Percentiles rank a stretch among this genome's conserved stretches.
Conservation (phyloP, 1,140 invertebrate species). For the Maniola jurtina region DNA sequence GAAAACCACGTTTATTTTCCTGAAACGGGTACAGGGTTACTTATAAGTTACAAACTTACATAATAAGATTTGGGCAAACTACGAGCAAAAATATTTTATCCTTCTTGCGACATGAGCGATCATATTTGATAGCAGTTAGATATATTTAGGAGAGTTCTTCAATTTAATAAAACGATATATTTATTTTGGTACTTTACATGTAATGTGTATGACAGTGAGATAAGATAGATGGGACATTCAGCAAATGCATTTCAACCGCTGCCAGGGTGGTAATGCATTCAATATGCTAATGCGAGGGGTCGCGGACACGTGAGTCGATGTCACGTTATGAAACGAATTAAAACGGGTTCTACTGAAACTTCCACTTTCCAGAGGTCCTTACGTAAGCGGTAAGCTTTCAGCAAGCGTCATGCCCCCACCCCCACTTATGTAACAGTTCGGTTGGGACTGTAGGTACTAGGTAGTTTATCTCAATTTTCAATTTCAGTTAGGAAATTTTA, state of each 20-base stretch:
- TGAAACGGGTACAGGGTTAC: no score
- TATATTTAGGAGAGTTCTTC: no score
- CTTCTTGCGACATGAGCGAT: no score
- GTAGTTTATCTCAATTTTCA: slow-evolving; percentile 50
- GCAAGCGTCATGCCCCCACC: slow-evolving; percentile 45
- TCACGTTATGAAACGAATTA: slow-evolving; percentile 32
- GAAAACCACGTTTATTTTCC: no score
- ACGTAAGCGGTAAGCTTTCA: slow-evolving; percentile 73
- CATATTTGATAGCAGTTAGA: no score
- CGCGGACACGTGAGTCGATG: slow-evolving; percentile 5
- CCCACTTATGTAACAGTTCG: slow-evolving; percentile 69
- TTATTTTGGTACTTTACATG: no score
- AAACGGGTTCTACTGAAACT: slow-evolving; percentile 34
- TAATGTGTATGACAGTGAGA: not conserved
- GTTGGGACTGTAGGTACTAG: slow-evolving; percentile 33
- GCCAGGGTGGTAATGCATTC: slow-evolving; percentile 13
- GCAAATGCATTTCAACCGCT: slow-evolving; percentile 24
- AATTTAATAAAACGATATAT: no score
- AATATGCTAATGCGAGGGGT: slow-evolving; percentile 22
- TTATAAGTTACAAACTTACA: no score
- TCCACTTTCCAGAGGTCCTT: slow-evolving; percentile 59
- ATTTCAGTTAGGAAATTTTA: slow-evolving; percentile 30
- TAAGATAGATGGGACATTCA: not conserved
- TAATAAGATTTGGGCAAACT: no score
- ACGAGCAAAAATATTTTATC: no score